phyloP scores from a whole-genome alignment of 2,888 invertebrate species.

The Gymnoscelis rufifasciata region DNA sequence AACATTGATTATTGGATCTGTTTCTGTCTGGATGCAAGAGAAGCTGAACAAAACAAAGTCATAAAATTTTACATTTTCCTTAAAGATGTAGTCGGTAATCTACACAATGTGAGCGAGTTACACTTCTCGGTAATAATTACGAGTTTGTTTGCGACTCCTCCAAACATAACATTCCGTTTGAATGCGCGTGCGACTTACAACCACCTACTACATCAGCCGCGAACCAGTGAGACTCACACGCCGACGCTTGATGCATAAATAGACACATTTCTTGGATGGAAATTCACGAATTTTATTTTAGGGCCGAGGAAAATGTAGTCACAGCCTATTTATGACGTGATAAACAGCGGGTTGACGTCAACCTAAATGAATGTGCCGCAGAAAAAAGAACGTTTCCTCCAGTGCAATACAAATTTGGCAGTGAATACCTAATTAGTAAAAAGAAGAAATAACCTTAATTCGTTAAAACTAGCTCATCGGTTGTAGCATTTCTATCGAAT shows the following conservation, averaged over 20 bases:
- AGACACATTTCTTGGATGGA: constrained; percentile 67
- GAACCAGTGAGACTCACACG: constrained; percentile 48
- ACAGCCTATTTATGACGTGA: constrained; percentile 49
- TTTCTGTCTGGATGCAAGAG: constrained; percentile 11
- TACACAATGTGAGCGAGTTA: constrained; percentile 50
- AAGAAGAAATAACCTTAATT: constrained; percentile 3
- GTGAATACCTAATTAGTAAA: constrained; percentile 3
- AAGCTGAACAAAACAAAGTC: constrained; percentile 32
- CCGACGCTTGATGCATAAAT: constrained; percentile 67
- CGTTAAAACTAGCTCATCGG: constrained; percentile 20
- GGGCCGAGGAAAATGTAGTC: constrained; percentile 43
- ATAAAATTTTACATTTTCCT: constrained; percentile 39
- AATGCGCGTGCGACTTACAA: constrained; percentile 60
- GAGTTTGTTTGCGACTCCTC: constrained; percentile 69
- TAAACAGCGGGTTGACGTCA: constrained; percentile 43
- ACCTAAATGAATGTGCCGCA: constrained; percentile 15
- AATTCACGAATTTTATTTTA: constrained; percentile 62
- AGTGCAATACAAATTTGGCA: constrained; percentile 11
- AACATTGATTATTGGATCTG: constrained; percentile 8
- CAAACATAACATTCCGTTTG: constrained; percentile 67
- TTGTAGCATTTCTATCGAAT: constrained; percentile 25
- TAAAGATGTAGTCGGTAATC: constrained; percentile 47
- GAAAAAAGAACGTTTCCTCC: constrained; percentile 5
- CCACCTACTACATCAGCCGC: constrained; percentile 43
- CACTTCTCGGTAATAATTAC: constrained; percentile 56